Evolutionary conservation across 2,888 invertebrate species (phyloP), one percentile per base, ranked within the genome.

Genomic region (Ornithoptera alexandrae): DNA sequence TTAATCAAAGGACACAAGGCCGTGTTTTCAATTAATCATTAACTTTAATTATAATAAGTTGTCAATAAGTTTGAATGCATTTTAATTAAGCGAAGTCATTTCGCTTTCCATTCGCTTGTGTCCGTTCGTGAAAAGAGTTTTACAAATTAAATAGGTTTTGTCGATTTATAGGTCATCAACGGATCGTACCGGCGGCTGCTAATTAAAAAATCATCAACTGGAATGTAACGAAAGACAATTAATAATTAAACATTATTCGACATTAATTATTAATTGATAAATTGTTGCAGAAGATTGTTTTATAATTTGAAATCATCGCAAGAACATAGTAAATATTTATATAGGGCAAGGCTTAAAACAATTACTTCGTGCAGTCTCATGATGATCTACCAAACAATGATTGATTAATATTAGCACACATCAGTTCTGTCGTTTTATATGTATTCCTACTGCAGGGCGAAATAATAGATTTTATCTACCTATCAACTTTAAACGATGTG

Each of bases 1-100:
- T 59, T 18, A 17, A 60, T 59, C 46, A 59, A 67, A 61, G 20
- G 39, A 18, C 30, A 61, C 46, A 50, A 22, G 50, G 39, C 12
- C 30, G 18, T 24, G 10, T 39, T 39, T 68, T 64, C 60, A 64
- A 59, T 67, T 42, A 22, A 67, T 67, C 56, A 62, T 62, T 56
- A 30, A 67, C 57, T 18, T 61, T 58, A 46, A 39, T n/a, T 7
- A 10, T 39, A 56, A 62, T 62, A 39, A 62, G 58, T 36, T 62
- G 68, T 18, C 50, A 67, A 64, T 53, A 60, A 46, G 50, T 60
- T 59, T 68, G 65, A 65, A 65, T 65, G 42, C 61, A 61, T 20
- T 24, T 65, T 69, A 69, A 69, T 69, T 69, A 69, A 65, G 39
- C 20, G 42, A 59, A 68, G 62, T 68, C 57, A 68, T 64, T 68